Evolutionary conservation across 2,888 invertebrate species (phyloP).

Genomic region (Caenorhabditis japonica): DNA sequence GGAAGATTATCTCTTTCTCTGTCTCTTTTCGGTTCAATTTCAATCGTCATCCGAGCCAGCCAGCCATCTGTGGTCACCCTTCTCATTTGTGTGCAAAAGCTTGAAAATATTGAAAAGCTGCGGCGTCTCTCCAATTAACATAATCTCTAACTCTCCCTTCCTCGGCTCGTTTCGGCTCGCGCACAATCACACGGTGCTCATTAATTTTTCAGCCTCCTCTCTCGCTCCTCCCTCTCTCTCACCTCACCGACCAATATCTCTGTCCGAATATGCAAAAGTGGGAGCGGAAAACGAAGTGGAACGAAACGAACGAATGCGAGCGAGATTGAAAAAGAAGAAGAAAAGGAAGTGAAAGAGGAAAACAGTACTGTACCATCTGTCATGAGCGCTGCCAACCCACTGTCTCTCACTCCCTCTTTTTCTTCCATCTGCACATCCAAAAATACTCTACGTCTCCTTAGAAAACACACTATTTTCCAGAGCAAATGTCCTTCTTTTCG

Average conservation of each 20-base stretch:
- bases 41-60: too few species aligned
- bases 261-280: neutral
- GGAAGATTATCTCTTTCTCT: too few species aligned
- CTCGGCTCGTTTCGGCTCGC: too few species aligned
- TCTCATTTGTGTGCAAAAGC: too few species aligned
- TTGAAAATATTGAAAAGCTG: too few species aligned
- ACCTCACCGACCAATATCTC: neutral
- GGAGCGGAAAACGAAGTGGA: slow-evolving; percentile 1
- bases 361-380: slow-evolving; percentile 31
- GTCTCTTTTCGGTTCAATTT: too few species aligned
- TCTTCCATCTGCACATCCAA: slow-evolving; percentile 36
- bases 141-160: slow-evolving; percentile 1
- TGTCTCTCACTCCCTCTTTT: too few species aligned
- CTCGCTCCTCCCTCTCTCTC: neutral
- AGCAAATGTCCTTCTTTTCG: slow-evolving; percentile 40
- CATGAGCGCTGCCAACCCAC: too few species aligned
- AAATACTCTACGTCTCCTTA: slow-evolving; percentile 25
- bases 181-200: slow-evolving; percentile 40
- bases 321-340: too few species aligned
- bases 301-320: too few species aligned
- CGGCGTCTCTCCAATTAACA: slow-evolving; percentile 33
- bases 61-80: too few species aligned
- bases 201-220: slow-evolving; percentile 32
- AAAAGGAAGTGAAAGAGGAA: neutral
- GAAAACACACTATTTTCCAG: neutral